Evolutionary conservation across 2,113 vertebrate species (phyloP), one percentile per base, ranked within the genome.

Genomic region (Recurvirostra avosetta): DNA sequence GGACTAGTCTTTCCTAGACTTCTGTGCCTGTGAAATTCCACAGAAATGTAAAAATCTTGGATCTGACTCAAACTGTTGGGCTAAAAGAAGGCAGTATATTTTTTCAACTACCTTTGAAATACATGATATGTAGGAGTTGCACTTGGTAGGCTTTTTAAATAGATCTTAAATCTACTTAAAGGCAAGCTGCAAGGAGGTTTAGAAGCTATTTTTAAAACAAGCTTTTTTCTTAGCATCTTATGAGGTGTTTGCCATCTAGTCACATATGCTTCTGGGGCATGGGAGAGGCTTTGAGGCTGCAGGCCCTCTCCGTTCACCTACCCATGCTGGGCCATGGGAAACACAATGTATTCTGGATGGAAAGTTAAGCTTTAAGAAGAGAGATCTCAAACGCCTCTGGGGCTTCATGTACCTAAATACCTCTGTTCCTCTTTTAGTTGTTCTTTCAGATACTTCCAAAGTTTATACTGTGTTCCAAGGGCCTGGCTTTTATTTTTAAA

Each of bases 161-260:
- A 93, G 76, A 85, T 45, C 58, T 93, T 74, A 93, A 95, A 94
- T 87, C 95, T 96, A 68, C 82, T 95, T 96, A 90, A 89, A 96
- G 86, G 41, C 66, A 71, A 92, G 58, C 59, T 87, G 47, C 49
- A 77, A 93, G 85, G 79, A 93, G 76, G 53, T 87, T 93, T 86
- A 95, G 65, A 78, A 84, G 76, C 63, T 96, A 94, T 96, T 96
- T 95, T 96, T 96, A 75, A 81, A 82, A 34, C 45, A 63, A 92
- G 53, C 27, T 71, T 63, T 86, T 87, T 88, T 47, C 71, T 84
- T 68, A 63, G 53, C 12, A 23, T 88, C 30, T 74, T 49, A 15
- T 55, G 91, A 91, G 76, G 63, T 92, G 63, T 84, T 85, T 78
- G 66, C 52, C 30, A 84, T 16, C 27, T 38, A 86, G 23, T 67